Percentiles rank a stretch among this genome's conserved stretches.
Conservation (phyloP, 2,113 vertebrate genomes). For the Salvelinus sp. region DNA sequence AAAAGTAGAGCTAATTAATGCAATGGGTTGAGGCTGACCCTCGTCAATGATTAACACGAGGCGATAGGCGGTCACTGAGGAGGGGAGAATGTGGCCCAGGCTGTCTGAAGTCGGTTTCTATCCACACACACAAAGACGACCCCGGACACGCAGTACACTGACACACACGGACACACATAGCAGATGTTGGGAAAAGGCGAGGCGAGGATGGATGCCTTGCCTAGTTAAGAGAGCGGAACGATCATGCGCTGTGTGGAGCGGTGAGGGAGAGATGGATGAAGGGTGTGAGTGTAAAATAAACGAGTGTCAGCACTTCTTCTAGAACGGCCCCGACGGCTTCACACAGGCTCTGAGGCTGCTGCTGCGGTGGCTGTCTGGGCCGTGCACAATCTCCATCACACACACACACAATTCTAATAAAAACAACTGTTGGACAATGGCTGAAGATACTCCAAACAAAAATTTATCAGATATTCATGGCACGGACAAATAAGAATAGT, state of each 20-base stretch:
- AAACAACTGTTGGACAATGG: no score
- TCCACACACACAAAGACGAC: neutral
- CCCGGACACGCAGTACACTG: no score
- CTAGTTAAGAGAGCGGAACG: slow-evolving; percentile 6
- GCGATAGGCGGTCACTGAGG: neutral
- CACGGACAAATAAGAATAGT: no score
- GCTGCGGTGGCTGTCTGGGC: neutral
- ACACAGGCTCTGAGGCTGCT: neutral
- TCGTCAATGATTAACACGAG: slow-evolving; percentile 25
- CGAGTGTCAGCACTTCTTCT: slow-evolving; percentile 8
- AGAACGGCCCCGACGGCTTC: slow-evolving; percentile 9
- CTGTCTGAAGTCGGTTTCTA: neutral
- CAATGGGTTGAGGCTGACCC: slow-evolving; percentile 23
- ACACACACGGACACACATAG: no score
- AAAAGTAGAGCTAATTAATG: slow-evolving; percentile 30
- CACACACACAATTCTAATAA: neutral
- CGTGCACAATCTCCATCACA: neutral
- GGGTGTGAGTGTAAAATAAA: slow-evolving; percentile 4
- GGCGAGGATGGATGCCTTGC: neutral
- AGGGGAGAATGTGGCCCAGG: neutral
- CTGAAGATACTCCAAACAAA: no score
- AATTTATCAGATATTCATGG: no score
- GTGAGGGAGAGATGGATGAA: slow-evolving; percentile 4
- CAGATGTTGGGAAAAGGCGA: neutral
- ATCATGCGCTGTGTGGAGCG: neutral